phyloP scores from a whole-genome alignment of 2,113 vertebrate genomes.

The Hepsetus odoe region DNA sequence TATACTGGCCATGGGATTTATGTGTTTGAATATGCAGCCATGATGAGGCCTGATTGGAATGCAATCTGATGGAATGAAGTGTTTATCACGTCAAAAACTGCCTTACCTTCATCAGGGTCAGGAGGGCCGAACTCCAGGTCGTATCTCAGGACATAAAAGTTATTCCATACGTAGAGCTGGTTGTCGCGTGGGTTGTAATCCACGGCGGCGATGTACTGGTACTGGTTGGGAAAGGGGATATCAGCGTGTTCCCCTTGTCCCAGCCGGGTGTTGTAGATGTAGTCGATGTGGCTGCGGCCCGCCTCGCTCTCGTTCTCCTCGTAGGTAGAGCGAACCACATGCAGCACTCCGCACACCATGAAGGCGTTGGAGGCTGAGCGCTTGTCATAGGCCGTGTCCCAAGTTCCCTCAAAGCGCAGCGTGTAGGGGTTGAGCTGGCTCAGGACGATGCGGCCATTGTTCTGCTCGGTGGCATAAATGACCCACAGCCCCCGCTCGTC shows the following conservation, averaged over 20 bases:
- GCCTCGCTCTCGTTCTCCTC: constrained; percentile 95
- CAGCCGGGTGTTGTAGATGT: constrained; percentile 92
- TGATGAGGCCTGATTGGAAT: background rate
- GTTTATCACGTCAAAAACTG: background rate
- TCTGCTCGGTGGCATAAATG: constrained; percentile 96
- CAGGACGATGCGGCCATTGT: constrained; percentile 96
- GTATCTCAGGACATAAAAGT: constrained; percentile 95
- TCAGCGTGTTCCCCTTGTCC: constrained; percentile 88
- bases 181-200: constrained; percentile 99
- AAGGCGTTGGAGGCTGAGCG: constrained; percentile 96
- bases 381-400: constrained; percentile 95
- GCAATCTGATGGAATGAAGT: no score
- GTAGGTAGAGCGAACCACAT: constrained; percentile 94
- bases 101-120: constrained; percentile 94
- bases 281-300: constrained; percentile 90
- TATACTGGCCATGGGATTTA: no score
- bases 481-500: constrained; percentile 97
- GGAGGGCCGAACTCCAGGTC: constrained; percentile 93
- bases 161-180: constrained; percentile 98
- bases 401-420: constrained; percentile 93
- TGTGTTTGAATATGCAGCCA: no score
- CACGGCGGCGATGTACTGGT: constrained; percentile 97
- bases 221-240: constrained; percentile 94
- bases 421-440: constrained; percentile 98
- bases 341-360: constrained; percentile 96